Percentiles rank a stretch among this genome's conserved stretches.
Evolutionary conservation across 1,140 invertebrate genomes (phyloP).

Genomic region (Drosophila neocordata): DNA sequence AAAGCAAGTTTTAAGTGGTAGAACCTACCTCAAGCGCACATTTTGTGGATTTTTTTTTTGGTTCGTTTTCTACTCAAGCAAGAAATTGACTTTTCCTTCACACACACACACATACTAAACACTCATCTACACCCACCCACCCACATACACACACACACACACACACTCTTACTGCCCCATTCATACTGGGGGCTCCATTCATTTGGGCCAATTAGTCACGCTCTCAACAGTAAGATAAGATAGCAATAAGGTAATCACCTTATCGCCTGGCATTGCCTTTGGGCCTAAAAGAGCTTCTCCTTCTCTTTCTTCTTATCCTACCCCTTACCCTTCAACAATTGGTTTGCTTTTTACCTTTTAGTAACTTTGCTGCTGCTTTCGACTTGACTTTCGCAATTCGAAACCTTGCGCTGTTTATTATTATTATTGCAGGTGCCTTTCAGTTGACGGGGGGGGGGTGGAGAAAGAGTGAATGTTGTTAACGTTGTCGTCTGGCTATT

Average conservation of each 20-base stretch:
- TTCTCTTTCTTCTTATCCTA: constrained; percentile 22
- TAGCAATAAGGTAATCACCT: constrained; percentile 68
- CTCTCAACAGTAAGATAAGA: constrained; percentile 58
- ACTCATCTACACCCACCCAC: constrained; percentile 15
- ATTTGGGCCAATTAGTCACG: constrained; percentile 73
- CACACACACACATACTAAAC: neutral
- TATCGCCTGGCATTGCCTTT: constrained; percentile 65
- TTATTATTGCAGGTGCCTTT: constrained; percentile 64
- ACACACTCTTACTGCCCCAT: constrained; percentile 11
- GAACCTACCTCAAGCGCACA: constrained; percentile 66
- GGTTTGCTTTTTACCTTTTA: too few species aligned
- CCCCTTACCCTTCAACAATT: neutral
- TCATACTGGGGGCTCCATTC: constrained; percentile 36
- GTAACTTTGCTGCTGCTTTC: constrained; percentile 22
- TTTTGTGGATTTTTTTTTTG: constrained; percentile 21
- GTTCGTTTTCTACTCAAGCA: constrained; percentile 24
- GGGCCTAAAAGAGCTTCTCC: constrained; percentile 41
- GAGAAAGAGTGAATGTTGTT: constrained; percentile 26
- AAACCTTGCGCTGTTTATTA: constrained; percentile 20
- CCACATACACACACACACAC: neutral
- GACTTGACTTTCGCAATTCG: constrained; percentile 51
- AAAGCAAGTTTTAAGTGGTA: neutral
- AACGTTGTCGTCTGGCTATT: constrained; percentile 45
- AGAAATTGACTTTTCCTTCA: constrained; percentile 36
- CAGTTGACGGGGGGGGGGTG: neutral